Base-by-base conservation (phyloP, 2,888 invertebrate genomes). In the Ormia ochracea region DNA sequence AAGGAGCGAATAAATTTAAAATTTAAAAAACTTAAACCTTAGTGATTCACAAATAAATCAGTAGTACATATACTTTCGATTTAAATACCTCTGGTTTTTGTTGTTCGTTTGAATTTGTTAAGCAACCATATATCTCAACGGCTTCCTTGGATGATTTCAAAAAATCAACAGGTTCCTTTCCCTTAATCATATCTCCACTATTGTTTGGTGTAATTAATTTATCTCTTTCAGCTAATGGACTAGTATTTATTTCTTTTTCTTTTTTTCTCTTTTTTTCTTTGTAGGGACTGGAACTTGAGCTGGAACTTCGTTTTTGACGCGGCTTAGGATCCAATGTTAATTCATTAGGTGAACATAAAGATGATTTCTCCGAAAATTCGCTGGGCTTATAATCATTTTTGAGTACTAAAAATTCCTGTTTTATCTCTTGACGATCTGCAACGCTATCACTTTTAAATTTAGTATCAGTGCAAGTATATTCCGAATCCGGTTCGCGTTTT, bases 261-360 rank as follows among this genome's bases (percentile, higher is more conserved):
- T 89, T 89, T 88, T 89, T 90, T 83, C 89, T 86, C 76, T 88
- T 89, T 82, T 89, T 90, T 52, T 89, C 90, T 83, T 90, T 90
- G 82, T 88, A 90, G 1, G 89, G 88, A 83, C 89, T 89, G 45
- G 88, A 89, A 80, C 89, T 88, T 36, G 88, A 87, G 77, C 89
- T 90, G 50, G 88, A 86, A 81, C 88, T 88, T 58, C 90, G 87
- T 80, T 90, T 89, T 74, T 88, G 87, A 19, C 87, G 84, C 12
- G 85, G 84, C 73, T 86, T 86, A 21, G 80, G 65, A 17, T 81
- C 81, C 21, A 66, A 14, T 21, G 61, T 3, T 17, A 75, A 75
- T 21, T 74, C 56, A 54, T 74, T 65, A 28, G 81, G 79, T 63
- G 75, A 80, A 69, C 81, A 80, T 63, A 69, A 23, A 38, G 72